A percentile compares a stretch with the other conserved stretches of the same genome.
These are phyloP conservation scores for Lasiurus borealis DNA, from an alignment of 2,113 vertebrate species.

Conservation along the genomic window DNA sequence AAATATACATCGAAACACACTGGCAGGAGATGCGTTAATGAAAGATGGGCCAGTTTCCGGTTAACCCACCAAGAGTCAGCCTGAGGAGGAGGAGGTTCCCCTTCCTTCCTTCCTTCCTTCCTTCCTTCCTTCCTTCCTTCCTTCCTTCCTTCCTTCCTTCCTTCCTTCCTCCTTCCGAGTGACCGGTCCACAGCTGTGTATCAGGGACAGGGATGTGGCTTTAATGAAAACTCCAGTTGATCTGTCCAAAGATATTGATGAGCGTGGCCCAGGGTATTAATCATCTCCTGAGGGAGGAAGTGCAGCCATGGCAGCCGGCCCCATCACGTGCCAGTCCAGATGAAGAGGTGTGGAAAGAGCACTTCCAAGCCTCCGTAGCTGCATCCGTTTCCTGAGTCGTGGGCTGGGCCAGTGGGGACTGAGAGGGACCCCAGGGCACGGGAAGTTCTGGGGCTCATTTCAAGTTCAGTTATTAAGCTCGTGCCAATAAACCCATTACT, in stretches of 20 bases:
- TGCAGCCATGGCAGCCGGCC: slow-evolving; percentile 75
- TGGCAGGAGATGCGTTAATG: slow-evolving; percentile 83
- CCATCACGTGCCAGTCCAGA: slow-evolving; percentile 80
- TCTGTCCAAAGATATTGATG: slow-evolving; percentile 92
- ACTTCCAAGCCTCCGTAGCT: neutral
- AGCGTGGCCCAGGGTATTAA: slow-evolving; percentile 86
- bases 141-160: no score
- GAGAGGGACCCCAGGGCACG: neutral
- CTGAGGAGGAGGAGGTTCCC: neutral
- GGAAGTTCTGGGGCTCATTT: slow-evolving; percentile 81
- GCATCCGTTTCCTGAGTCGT: slow-evolving; percentile 34
- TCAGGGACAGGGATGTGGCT: slow-evolving; percentile 88
- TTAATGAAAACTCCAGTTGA: slow-evolving; percentile 90
- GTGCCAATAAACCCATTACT: slow-evolving; percentile 87
- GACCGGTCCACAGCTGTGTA: slow-evolving; percentile 87
- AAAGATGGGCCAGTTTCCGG: slow-evolving; percentile 63
- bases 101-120: neutral
- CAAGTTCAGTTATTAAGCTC: slow-evolving; percentile 82
- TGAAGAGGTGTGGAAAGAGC: slow-evolving; percentile 42
- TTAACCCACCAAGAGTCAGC: neutral
- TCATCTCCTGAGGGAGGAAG: slow-evolving; percentile 87
- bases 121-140: neutral
- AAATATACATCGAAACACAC: slow-evolving; percentile 91
- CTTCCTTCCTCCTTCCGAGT: neutral
- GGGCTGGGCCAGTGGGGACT: slow-evolving; percentile 10